Evolutionary conservation across 2,888 invertebrate genomes (phyloP), one percentile per base, ranked within the genome.

Genomic region (Drosophila trichaetosa): DNA sequence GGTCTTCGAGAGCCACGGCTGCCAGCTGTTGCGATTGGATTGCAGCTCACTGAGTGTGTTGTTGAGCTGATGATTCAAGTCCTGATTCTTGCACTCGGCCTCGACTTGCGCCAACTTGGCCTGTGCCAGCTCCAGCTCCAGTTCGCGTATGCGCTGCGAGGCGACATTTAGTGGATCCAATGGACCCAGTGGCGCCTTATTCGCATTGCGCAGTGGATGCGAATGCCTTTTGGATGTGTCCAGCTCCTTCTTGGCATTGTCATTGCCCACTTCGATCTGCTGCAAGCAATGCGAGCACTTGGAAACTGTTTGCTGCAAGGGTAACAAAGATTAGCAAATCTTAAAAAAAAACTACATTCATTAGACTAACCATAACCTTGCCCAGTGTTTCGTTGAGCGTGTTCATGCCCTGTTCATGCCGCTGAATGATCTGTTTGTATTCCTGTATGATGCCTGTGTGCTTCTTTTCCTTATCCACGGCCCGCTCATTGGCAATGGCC

Each of bases 101-200:
- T 99, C 99, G 7, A 99, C 99, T 80, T 99, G 96, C 0, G 98
- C 98, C 79, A 99, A 94, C 93, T 99, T 99, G 0, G 99, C 98
- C 92, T 98, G 98, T 4, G 99, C 99, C 81, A 99, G 94, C 91
- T 99, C 99, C 69, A 99, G 94, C 93, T 99, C 99, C 24, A 99
- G 94, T 92, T 98, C 98, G 4, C 98, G 94, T 59, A 98, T 96
- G 77, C 97, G 95, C 87, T 93, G 92, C 21, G 85, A 65, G 2
- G 93, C 93, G 5, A 89, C 71, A 64, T 92, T 90, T 0, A 92
- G 58, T 18, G 93, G 93, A 89, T 93, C 93, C 24, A 93, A 73
- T 6, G 93, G 93, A 7, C 93, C 93, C 63, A 93, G 53, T 1
- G 90, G 78, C 4, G 89, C 79, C 24, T 92, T 92, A 46, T 89